phyloP scores from a whole-genome alignment of 2,113 vertebrate genomes.

The Cygnus atratus region DNA sequence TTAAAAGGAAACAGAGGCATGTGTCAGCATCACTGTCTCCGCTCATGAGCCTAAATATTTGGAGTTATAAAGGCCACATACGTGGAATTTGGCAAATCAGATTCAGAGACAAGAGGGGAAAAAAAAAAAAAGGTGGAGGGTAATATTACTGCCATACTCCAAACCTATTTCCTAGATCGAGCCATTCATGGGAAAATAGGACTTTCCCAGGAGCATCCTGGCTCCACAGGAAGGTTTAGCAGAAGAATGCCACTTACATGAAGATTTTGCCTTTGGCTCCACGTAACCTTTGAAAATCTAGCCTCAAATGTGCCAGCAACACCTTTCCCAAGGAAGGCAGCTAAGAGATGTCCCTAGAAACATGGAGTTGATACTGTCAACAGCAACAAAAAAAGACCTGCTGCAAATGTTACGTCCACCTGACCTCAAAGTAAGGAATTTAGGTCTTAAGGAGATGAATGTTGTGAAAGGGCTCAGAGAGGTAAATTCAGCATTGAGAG shows the following conservation, averaged over 20 bases:
- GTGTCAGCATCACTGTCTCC: neutral
- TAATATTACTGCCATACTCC: neutral
- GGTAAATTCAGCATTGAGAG: neutral
- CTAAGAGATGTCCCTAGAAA: neutral
- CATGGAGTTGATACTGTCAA: neutral
- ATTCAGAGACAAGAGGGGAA: neutral
- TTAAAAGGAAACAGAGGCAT: neutral
- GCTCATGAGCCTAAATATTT: neutral
- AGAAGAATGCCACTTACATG: neutral
- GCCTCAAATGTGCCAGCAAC: neutral
- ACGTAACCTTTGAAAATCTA: neutral
- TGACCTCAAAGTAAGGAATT: neutral
- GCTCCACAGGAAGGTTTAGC: neutral
- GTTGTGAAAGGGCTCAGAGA: neutral
- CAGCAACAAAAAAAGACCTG: neutral
- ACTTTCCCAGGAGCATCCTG: neutral
- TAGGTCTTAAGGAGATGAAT: fast-evolving
- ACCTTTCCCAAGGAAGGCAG: neutral
- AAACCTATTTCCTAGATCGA: neutral
- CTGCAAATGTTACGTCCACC: neutral
- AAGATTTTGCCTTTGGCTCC: neutral
- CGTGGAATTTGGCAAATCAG: neutral
- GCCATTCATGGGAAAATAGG: neutral
- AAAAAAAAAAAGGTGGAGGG: neutral
- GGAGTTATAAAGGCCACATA: neutral